Percentiles rank a stretch among this genome's conserved stretches.
Evolutionary conservation across 2,113 vertebrate species (phyloP).

Genomic region (Rhinichthys klamathensis): DNA sequence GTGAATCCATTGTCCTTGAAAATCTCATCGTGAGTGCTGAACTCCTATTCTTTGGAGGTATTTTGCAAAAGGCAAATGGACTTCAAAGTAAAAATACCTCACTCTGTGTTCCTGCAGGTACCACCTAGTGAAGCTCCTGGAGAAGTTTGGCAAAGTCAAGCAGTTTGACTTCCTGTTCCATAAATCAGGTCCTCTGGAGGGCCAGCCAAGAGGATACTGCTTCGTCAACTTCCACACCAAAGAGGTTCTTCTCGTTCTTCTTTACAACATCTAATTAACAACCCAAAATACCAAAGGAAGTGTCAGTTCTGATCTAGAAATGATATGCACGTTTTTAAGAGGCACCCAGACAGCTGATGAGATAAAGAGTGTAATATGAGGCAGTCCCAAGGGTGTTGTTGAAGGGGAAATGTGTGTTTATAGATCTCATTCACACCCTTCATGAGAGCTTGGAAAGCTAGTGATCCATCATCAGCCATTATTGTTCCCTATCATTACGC

Average conservation of each 20-base stretch:
- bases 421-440: slow-evolving; percentile 41
- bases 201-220: slow-evolving; percentile 95
- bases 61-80: background rate
- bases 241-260: slow-evolving; percentile 74
- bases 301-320: background rate
- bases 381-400: slow-evolving; percentile 66
- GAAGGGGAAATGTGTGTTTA: slow-evolving; percentile 72
- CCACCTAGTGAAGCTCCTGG: slow-evolving; percentile 94
- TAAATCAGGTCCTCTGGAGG: slow-evolving; percentile 95
- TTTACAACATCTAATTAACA: background rate
- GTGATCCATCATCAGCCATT: slow-evolving; percentile 54
- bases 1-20: background rate
- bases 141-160: slow-evolving; percentile 96
- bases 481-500: slow-evolving; percentile 60
- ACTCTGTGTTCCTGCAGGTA: slow-evolving; percentile 73
- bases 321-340: background rate
- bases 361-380: slow-evolving; percentile 64
- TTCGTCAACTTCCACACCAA: slow-evolving; percentile 99
- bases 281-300: background rate
- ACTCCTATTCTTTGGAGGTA: background rate
- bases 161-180: slow-evolving; percentile 99
- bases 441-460: slow-evolving; percentile 26
- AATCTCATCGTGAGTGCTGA: background rate
- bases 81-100: background rate
- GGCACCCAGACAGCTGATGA: slow-evolving; percentile 11